Evolutionary conservation across 1,140 invertebrate species (phyloP).

Genomic region (Alviniconcha marisindica): DNA sequence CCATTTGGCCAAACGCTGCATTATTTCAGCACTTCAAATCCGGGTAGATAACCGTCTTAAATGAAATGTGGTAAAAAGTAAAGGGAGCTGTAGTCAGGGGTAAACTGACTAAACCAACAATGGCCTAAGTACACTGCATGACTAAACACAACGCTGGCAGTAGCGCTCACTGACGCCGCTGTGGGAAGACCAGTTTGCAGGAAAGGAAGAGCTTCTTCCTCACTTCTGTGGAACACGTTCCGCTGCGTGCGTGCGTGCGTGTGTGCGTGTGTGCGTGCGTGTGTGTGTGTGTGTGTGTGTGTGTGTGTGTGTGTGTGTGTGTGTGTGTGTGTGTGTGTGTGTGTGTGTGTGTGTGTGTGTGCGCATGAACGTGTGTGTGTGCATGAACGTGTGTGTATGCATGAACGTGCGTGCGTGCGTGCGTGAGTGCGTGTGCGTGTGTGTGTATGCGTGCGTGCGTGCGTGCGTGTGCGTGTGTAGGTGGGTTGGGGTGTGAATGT

Average conservation of each 20-base stretch:
- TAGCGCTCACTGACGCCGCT: not conserved
- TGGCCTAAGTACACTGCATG: not conserved
- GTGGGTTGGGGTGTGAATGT: not conserved
- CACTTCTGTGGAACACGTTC: not conserved
- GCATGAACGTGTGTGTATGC: not conserved
- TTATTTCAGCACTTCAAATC: no score
- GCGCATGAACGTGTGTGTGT: conserved; percentile 6
- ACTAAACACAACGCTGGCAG: no score
- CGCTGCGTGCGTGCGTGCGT: not conserved
- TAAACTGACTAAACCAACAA: no score
- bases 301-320: not conserved
- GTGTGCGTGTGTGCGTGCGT: not conserved
- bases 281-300: not conserved
- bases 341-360: conserved; percentile 18
- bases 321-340: conserved; percentile 4
- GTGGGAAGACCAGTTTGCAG: no score
- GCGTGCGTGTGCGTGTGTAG: not conserved
- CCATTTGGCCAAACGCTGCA: no score
- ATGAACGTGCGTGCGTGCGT: not conserved
- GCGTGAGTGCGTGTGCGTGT: not conserved
- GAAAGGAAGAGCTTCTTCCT: no score
- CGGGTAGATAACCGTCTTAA: no score
- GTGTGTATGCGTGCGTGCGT: not conserved
- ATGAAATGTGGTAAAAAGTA: no score
- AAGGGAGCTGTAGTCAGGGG: no score